Base-by-base conservation (phyloP, 2,888 invertebrate genomes). In the Drosophila pseudotakahashii region DNA sequence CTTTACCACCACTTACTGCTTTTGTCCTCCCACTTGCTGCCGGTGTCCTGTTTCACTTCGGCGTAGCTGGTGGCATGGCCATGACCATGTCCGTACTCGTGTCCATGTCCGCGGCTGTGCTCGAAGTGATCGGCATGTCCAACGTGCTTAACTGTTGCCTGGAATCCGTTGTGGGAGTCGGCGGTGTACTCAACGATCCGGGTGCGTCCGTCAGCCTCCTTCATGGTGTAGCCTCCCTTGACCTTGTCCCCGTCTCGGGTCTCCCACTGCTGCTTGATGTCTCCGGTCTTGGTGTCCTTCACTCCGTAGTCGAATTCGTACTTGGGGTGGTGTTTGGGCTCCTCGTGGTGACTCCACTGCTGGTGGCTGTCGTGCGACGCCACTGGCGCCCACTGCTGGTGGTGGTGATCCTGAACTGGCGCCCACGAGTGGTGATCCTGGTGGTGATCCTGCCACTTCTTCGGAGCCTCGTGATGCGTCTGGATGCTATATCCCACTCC, bases 191-290 rank as follows among this genome's bases (percentile, higher is more conserved):
- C 92, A 39, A 93, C 93, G 57, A 93, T 83, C 70, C 93, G 92
- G 1, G 93, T 93, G 45, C 93, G 93, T 42, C 93, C 93, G 77
- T 93, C 93, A 32, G 93, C 88, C 81, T 93, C 93, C 70, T 93
- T 92, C 5, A 93, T 83, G 2, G 92, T 91, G 77, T 93, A 93
- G 51, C 89, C 78, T 87, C 91, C 91, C 74, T 93, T 93, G 7
- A 93, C 93, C 64, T 89, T 87, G 79, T 93, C 93, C 26, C 93
- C 93, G 78, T 93, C 93, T 39, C 93, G 92, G 45, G 92, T 90
- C 82, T 93, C 93, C 89, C 92, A 92, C 75, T 93, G 93, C 64
- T 91, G 91, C 78, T 93, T 93, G 26, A 92, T 90, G 63, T 93
- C 93, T 2, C 93, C 93, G 2, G 93, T 93, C 39, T 93, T 92